A percentile compares a stretch with the other conserved stretches of the same genome.
Evolutionary conservation across 2,888 invertebrate genomes (phyloP).

Genomic region (Brachyopa scutellaris): DNA sequence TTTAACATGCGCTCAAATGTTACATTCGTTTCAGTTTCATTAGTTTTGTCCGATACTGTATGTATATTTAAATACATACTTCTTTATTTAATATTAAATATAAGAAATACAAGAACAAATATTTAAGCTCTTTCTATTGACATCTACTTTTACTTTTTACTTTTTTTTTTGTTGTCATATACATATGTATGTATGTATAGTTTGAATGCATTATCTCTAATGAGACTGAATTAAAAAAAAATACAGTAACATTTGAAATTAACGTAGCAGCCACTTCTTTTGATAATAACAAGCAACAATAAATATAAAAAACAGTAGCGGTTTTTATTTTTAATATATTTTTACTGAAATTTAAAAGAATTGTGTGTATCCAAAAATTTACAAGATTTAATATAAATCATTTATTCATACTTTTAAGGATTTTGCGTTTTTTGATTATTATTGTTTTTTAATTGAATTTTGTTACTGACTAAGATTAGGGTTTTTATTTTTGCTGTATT

Average conservation of each 20-base stretch:
- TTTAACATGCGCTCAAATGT: too few species aligned
- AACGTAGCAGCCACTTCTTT: conserved; percentile 9
- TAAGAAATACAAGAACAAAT: conserved; percentile 2
- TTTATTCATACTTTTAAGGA: too few species aligned
- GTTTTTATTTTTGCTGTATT: too few species aligned
- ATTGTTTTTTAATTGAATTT: conserved; percentile 1
- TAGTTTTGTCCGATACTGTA: not conserved
- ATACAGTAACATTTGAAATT: not conserved
- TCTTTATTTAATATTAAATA: not conserved
- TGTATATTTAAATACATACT: too few species aligned
- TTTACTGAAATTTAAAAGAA: not conserved
- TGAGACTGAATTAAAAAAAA: not conserved
- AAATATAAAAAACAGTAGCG: not conserved
- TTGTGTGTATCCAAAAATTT: conserved; percentile 11
- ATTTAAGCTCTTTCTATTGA: conserved; percentile 25
- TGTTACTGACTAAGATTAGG: not conserved
- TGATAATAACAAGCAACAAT: conserved; percentile 13
- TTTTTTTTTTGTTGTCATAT: not conserved
- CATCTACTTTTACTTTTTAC: not conserved
- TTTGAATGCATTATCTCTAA: not conserved
- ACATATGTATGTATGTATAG: too few species aligned
- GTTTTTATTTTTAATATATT: not conserved
- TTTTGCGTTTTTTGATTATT: too few species aligned
- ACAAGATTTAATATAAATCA: conserved; percentile 48
- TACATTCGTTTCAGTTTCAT: too few species aligned